Conservation (phyloP, 2,113 vertebrate genomes). For the Agapornis roseicollis region DNA sequence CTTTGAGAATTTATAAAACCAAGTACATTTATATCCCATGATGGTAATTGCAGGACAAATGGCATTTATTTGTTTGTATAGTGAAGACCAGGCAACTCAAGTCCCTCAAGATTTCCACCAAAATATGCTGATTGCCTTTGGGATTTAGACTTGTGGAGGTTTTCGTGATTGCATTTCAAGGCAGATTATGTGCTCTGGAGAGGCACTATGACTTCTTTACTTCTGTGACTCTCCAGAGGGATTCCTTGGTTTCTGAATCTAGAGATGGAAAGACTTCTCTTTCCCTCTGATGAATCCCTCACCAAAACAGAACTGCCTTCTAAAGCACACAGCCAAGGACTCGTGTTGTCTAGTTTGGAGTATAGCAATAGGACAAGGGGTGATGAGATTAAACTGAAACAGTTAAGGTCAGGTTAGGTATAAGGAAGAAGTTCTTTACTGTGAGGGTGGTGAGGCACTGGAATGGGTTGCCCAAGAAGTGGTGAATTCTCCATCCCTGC, state of each 20-base stretch:
- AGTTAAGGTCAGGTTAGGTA: neutral
- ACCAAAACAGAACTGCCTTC: neutral
- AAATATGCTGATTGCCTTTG: slow-evolving; percentile 18
- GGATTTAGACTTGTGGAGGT: slow-evolving; percentile 5
- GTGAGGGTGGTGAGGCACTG: neutral
- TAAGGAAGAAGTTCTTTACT: neutral
- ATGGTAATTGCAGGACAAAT: slow-evolving; percentile 39
- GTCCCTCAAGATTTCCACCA: slow-evolving; percentile 24
- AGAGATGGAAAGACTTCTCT: neutral
- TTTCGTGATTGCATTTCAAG: slow-evolving; percentile 36
- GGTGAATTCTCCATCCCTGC: neutral
- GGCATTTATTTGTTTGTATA: slow-evolving; percentile 30
- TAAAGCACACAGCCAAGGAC: neutral
- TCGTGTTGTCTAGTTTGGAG: neutral
- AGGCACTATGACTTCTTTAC: neutral
- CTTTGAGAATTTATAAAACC: neutral
- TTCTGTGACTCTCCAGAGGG: neutral
- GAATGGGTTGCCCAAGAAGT: neutral
- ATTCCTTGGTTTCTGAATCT: neutral
- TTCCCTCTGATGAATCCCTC: neutral
- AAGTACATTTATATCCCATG: neutral
- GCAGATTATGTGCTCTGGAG: neutral
- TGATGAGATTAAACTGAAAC: neutral
- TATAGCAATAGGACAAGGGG: neutral
- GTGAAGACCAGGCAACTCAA: neutral